Base-by-base conservation (phyloP, 2,797 vertebrate genomes). In the Margarornis squamiger region DNA sequence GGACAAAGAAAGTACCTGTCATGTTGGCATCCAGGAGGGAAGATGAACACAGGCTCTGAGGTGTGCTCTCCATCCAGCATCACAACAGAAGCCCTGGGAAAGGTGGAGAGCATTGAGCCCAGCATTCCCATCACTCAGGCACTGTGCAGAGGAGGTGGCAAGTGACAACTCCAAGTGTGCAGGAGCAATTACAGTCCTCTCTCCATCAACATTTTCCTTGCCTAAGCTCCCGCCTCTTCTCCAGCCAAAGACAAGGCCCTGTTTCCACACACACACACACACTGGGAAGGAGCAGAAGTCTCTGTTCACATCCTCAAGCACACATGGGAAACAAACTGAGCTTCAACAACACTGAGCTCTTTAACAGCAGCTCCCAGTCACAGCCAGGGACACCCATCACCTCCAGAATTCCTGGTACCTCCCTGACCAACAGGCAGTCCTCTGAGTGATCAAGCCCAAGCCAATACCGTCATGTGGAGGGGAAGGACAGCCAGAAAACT, bases 1-100 rank as follows among this genome's bases (percentile, higher is more conserved):
- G 26, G 52, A 32, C 43, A 87, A 63, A 79, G 51, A 83, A 88
- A 87, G 45, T 52, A 87, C 52, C 63, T 85, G 81, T 85, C 9
- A 8, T 11, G 1, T 0, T 36, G 58, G 38, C 49, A 81, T 14
- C 70, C 66, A 24, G 39, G 19, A 68, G 32, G 65, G 62, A 30
- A 46, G 19, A 79, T 7, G 27, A 62, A 79, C 45, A 49, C 4
- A 2, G 67, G 29, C 38, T 73, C 55, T 23, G 8, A 84, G 61
- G 51, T 2, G 16, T 7, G 17, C 15, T 54, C 20, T 73, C 58
- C 71, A 73, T 9, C 22, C 71, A 32, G 66, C 4, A 5, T 12
- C 34, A 14, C 1, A 6, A 48, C 66, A 80, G 23, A 48, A 86
- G 48, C 18, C 48, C 59, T 51, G 30, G 52, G 54, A 80, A 88